Evolutionary conservation across 1,140 invertebrate species (phyloP).

Genomic region (Leptinotarsa texana): DNA sequence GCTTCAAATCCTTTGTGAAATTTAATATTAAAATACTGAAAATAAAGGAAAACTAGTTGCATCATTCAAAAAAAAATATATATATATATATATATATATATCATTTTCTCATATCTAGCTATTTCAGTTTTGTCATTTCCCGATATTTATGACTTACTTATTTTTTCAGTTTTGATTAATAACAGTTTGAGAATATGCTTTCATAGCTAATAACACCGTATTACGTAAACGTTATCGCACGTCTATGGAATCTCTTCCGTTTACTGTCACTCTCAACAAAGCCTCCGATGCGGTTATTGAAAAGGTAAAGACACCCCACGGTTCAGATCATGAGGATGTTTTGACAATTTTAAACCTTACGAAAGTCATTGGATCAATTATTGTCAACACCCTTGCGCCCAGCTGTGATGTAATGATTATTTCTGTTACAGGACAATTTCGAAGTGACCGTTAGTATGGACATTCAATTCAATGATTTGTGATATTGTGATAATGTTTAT

Average conservation of each 20-base stretch:
- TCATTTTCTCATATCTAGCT: too few relatives aligned
- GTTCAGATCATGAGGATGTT: conserved; percentile 32
- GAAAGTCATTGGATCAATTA: conserved; percentile 38
- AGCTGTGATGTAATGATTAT: conserved; percentile 43
- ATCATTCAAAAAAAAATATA: too few relatives aligned
- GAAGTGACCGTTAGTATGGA: conserved; percentile 34
- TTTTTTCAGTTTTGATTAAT: too few relatives aligned
- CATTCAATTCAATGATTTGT: conserved; percentile 15
- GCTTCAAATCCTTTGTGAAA: too few relatives aligned
- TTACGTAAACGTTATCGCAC: too few relatives aligned
- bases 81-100: too few relatives aligned
- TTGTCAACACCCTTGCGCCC: conserved; percentile 41
- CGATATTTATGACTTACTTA: too few relatives aligned
- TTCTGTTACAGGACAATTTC: conserved; percentile 28
- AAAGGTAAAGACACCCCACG: conserved; percentile 32
- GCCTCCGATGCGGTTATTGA: conserved; percentile 10
- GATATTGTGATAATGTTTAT: conserved; percentile 10
- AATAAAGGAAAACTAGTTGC: too few relatives aligned
- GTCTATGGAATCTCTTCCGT: not conserved
- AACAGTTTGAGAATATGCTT: too few relatives aligned
- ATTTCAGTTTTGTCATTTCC: too few relatives aligned
- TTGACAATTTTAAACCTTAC: conserved; percentile 33
- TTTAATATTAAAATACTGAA: too few relatives aligned
- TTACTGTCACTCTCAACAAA: conserved; percentile 11
- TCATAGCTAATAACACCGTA: too few relatives aligned